Base-by-base conservation (phyloP, 1,140 invertebrate species). In the Portunus trituberculatus region DNA sequence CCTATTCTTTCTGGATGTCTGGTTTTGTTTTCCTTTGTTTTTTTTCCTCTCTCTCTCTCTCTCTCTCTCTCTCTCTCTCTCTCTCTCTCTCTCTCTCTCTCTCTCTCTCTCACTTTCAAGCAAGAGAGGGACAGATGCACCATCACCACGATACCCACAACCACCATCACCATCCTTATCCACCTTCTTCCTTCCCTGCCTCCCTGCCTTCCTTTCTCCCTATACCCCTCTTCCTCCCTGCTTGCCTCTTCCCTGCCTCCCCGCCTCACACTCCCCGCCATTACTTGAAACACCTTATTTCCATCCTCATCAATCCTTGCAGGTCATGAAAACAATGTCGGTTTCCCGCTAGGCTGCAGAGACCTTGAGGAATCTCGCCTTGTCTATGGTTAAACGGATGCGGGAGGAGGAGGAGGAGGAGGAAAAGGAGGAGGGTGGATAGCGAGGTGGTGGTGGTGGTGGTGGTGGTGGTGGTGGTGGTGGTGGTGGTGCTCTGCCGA, bases 401-500 rank as follows among this genome's bases (percentile, higher is more conserved):
- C 52, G 52, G 52, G 1, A 2, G 39, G 1, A 1, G 52, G 20
- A 59, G 52, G 52, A 59, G 52, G 10, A 20, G 52, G 12, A 2
- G 39, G 1, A 1, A 10, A 10, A 59, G 52, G 52, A 59, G 52
- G 10, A 20, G n/a, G 1, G 32, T 2, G 12, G 2, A 39, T 86
- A 28, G 84, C 1, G 84, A 31, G 84, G 28, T 86, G 32, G 84
- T 86, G 12, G 39, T 86, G 84, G 28, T 20, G 84, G 28, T 12
- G 12, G 84, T n/a, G 31, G 25, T 8, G 28, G 2, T 29, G 88
- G 25, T 31, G 16, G 48, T 45, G 46, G 39, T 25, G 31, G 28
- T 32, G 59, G 86, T 95, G 20, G 67, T 46, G 20, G 91, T 20
- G 48, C 31, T 95, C 90, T 89, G 29, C 92, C 94, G 31, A 82